phyloP scores from a whole-genome alignment of 2,113 vertebrate genomes.

The Budorcas taxicolor region DNA sequence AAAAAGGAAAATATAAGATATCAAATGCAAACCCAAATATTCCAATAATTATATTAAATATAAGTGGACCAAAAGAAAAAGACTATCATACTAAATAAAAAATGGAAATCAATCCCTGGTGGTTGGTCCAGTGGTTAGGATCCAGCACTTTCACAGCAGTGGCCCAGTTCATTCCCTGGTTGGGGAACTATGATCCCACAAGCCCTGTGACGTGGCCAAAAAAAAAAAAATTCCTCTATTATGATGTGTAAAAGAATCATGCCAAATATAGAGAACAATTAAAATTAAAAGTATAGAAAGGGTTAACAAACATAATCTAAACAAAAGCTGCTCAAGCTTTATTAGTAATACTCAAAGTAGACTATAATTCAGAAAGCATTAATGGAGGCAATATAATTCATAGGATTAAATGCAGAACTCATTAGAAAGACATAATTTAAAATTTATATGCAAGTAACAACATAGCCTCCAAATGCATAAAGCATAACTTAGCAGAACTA shows the following conservation, averaged over 20 bases:
- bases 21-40: not conserved
- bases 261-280: not conserved
- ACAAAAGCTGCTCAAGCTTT: not conserved
- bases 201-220: not conserved
- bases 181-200: not conserved
- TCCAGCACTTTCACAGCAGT: not conserved
- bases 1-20: not conserved
- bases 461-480: not conserved
- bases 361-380: not conserved
- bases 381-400: not conserved
- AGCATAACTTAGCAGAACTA: not conserved
- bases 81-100: not conserved
- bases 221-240: not conserved
- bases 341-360: not conserved
- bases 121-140: not conserved
- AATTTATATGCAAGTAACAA: not conserved
- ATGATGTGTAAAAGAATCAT: not conserved
- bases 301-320: not conserved
- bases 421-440: not conserved
- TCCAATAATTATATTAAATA: not conserved
- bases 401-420: not conserved
- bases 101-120: not conserved
- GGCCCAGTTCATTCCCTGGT: not conserved
- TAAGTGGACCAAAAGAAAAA: not conserved
- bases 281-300: conserved; percentile 10